A percentile compares a stretch with the other conserved stretches of the same genome.
These are phyloP conservation scores for Brachyalestes nurse DNA, from an alignment of 2,797 vertebrate species.

Conservation along the genomic window DNA sequence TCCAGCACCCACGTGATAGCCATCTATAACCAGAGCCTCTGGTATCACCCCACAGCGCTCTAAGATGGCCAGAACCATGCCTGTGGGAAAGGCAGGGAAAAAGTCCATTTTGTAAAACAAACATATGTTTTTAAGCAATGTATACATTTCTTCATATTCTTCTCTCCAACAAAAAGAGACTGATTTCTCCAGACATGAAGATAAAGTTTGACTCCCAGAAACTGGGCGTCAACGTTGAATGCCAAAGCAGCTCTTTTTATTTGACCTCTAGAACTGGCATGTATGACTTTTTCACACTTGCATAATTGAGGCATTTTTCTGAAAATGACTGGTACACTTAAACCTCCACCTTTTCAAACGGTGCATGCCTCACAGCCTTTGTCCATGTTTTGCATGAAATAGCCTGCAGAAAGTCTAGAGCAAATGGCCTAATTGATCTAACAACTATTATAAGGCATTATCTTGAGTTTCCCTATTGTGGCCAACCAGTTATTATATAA, in stretches of 20 bases:
- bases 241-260: not conserved
- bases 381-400: not conserved
- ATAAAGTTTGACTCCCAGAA: not conserved
- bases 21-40: slow-evolving; percentile 84
- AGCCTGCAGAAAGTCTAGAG: too few species aligned
- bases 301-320: too few species aligned
- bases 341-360: not conserved
- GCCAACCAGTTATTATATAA: not conserved
- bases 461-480: not conserved
- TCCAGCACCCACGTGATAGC: slow-evolving; percentile 87
- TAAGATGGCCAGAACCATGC: slow-evolving; percentile 90
- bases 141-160: not conserved
- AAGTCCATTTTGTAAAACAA: not conserved
- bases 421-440: not conserved
- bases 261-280: not conserved
- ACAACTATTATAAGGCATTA: not conserved
- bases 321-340: too few species aligned
- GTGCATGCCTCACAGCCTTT: too few species aligned
- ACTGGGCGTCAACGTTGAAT: not conserved
- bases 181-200: not conserved
- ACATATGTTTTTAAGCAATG: not conserved
- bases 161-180: not conserved
- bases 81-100: slow-evolving; percentile 65
- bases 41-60: slow-evolving; percentile 91
- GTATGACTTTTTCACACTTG: too few species aligned